These are phyloP conservation scores for Squalus acanthias DNA, from an alignment of 2,797 vertebrate genomes.

Conservation along the genomic window DNA sequence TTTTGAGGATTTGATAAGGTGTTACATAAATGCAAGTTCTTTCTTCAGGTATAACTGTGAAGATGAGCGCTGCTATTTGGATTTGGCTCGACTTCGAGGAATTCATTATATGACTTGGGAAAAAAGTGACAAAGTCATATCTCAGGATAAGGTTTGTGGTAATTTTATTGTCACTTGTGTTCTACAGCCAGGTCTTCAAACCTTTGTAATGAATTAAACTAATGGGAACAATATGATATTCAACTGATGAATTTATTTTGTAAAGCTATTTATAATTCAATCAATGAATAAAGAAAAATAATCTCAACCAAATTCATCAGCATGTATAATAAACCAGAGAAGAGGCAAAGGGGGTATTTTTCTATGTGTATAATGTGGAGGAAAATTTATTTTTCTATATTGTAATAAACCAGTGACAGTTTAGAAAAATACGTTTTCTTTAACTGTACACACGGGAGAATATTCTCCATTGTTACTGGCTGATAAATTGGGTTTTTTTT, in stretches of 20 bases:
- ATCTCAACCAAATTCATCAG: not conserved
- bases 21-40: not conserved
- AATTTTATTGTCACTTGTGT: not conserved
- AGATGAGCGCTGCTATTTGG: slow-evolving; percentile 90
- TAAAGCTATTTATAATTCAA: not conserved
- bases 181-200: not conserved
- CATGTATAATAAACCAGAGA: not conserved
- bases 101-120: slow-evolving; percentile 87
- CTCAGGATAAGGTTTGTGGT: slow-evolving; percentile 80
- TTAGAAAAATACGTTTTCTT: not conserved
- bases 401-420: not conserved
- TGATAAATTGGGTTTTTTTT: not conserved
- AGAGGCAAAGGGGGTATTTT: not conserved
- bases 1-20: not conserved
- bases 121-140: slow-evolving; percentile 80
- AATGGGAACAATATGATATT: not conserved
- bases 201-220: not conserved
- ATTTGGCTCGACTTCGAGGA: slow-evolving; percentile 87
- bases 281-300: not conserved
- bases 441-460: not conserved
- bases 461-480: not conserved
- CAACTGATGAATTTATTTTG: not conserved
- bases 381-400: not conserved
- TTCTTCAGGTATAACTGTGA: slow-evolving; percentile 86
- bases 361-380: not conserved